Conservation (phyloP, 2,888 invertebrate species). For the Microchrysa polita region DNA sequence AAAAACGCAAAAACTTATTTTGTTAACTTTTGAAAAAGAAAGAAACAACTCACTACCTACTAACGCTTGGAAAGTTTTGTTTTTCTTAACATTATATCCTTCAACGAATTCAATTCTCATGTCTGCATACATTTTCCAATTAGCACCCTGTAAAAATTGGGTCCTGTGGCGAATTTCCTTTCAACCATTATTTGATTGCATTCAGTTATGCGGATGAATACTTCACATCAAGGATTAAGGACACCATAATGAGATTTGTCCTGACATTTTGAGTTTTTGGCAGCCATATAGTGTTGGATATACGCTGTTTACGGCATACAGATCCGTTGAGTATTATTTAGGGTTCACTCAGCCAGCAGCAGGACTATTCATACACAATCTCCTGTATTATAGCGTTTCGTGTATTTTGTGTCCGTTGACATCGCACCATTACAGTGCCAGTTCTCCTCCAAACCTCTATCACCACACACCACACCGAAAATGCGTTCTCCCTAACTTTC, state of each 20-base stretch:
- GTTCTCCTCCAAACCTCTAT: neutral
- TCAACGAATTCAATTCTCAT: too few relatives aligned
- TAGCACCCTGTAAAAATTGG: constrained; percentile 9
- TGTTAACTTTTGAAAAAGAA: too few relatives aligned
- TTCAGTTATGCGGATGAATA: constrained; percentile 38
- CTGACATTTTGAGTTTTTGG: constrained; percentile 35
- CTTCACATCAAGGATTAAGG: constrained; percentile 30
- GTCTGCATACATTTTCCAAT: neutral
- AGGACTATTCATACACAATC: too few relatives aligned
- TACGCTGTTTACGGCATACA: too few relatives aligned
- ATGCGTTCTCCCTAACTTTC: constrained; percentile 18
- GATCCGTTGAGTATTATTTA: neutral
- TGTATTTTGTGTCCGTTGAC: constrained; percentile 5
- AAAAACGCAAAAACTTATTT: too few relatives aligned
- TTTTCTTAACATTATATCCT: too few relatives aligned
- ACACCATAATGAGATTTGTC: constrained; percentile 39
- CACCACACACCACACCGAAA: too few relatives aligned
- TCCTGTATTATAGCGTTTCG: neutral
- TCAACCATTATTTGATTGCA: constrained; percentile 1
- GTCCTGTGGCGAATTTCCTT: neutral
- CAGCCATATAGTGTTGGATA: too few relatives aligned
- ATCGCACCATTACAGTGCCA: constrained; percentile 2
- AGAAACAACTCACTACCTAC: too few relatives aligned
- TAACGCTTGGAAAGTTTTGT: too few relatives aligned
- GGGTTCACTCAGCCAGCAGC: neutral